A percentile compares a stretch with the other conserved stretches of the same genome.
Evolutionary conservation across 2,797 vertebrate species (phyloP).

Genomic region (Acipenser transmontanus): DNA sequence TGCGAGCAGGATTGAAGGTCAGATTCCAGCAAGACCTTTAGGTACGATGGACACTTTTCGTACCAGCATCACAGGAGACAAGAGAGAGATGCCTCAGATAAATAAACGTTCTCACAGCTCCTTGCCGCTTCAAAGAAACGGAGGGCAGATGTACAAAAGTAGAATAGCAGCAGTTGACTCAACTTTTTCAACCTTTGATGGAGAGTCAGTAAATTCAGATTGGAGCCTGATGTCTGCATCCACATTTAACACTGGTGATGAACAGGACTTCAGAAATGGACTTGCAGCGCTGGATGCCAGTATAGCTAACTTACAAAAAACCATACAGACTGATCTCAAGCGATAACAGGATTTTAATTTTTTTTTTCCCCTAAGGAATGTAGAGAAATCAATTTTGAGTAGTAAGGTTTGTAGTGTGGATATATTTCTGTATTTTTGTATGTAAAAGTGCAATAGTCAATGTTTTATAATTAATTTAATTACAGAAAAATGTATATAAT

Average conservation of each 20-base stretch:
- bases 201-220: conserved; percentile 56
- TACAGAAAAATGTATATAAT: too few species aligned
- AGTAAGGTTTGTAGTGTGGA: too few species aligned
- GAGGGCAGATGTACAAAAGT: conserved; percentile 14
- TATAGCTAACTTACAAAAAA: conserved; percentile 78
- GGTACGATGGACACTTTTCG: neutral
- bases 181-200: conserved; percentile 51
- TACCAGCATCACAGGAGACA: too few species aligned
- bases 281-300: conserved; percentile 84
- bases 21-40: neutral
- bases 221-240: conserved; percentile 71
- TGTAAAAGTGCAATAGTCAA: too few species aligned
- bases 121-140: neutral
- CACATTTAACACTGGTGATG: conserved; percentile 78
- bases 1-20: neutral
- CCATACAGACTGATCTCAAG: conserved; percentile 62
- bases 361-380: too few species aligned
- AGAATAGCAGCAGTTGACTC: conserved; percentile 27
- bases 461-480: too few species aligned
- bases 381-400: too few species aligned
- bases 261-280: conserved; percentile 77
- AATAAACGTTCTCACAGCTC: neutral
- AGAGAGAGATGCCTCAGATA: conserved; percentile 13
- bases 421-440: too few species aligned
- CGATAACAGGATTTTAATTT: conserved; percentile 37